phyloP scores from a whole-genome alignment of 2,888 invertebrate genomes.

The Icerya purchasi region DNA sequence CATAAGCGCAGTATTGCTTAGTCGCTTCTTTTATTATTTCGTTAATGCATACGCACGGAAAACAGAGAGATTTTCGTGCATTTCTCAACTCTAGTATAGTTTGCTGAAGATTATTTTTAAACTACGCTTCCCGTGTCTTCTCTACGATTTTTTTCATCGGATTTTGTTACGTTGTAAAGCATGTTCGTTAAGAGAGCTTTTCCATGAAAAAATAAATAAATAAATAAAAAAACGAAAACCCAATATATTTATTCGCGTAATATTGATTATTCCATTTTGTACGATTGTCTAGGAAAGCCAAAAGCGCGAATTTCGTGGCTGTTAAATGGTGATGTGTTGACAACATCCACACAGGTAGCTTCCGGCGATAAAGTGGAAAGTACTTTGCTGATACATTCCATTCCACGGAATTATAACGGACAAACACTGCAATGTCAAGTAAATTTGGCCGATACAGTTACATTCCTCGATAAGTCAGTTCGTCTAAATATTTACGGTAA shows the following conservation, averaged over 20 bases:
- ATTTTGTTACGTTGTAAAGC: no score
- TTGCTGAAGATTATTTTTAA: no score
- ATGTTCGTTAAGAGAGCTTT: no score
- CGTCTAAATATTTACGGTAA: constrained; percentile 47
- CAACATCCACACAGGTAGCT: constrained; percentile 39
- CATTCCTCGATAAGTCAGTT: constrained; percentile 46
- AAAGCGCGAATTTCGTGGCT: constrained; percentile 66
- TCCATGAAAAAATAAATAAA: neutral
- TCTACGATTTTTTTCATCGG: no score
- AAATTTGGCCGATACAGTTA: constrained; percentile 45
- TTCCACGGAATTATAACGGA: constrained; percentile 50
- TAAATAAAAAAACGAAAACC: no score
- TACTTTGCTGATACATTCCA: constrained; percentile 47
- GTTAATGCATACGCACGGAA: no score
- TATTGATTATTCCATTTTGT: neutral
- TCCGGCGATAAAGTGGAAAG: constrained; percentile 38
- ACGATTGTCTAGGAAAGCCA: constrained; percentile 41
- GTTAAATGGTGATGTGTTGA: constrained; percentile 48
- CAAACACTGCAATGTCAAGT: constrained; percentile 55
- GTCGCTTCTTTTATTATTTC: no score
- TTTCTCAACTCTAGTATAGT: no score
- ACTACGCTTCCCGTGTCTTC: no score
- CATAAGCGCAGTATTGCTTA: no score
- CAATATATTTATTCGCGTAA: neutral
- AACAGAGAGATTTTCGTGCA: no score